These are phyloP conservation scores for Drosophila kanekoi DNA, from an alignment of 2,888 invertebrate species.

Conservation along the genomic window DNA sequence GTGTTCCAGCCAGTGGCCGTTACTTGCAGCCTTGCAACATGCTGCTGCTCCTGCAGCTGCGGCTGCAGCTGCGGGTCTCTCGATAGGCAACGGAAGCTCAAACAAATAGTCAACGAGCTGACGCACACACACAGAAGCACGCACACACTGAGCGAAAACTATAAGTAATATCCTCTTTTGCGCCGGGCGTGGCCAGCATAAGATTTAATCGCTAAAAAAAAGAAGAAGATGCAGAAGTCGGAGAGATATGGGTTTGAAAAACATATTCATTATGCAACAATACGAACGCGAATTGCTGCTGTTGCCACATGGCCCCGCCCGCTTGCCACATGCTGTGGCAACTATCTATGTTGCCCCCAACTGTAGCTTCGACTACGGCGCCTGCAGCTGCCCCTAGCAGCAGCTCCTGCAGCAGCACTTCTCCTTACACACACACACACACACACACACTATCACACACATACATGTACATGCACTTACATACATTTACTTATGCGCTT, in stretches of 20 bases:
- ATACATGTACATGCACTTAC: not conserved
- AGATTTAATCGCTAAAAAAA: conserved; percentile 65
- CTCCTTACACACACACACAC: not conserved
- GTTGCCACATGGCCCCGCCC: conserved; percentile 1
- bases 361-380: not conserved
- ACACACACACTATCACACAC: not conserved
- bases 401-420: conserved; percentile 5
- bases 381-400: not conserved
- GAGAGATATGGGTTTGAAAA: conserved; percentile 41
- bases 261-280: conserved; percentile 66
- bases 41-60: conserved; percentile 24
- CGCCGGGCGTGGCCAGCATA: conserved; percentile 42
- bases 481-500: conserved; percentile 10
- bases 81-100: conserved; percentile 56
- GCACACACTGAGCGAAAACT: conserved; percentile 16
- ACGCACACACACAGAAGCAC: conserved; percentile 20
- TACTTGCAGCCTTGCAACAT: conserved; percentile 11
- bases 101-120: conserved; percentile 59
- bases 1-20: conserved; percentile 4
- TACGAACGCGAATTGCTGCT: conserved; percentile 31
- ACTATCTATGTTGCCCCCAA: not conserved
- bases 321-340: conserved; percentile 7
- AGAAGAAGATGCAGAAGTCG: not conserved
- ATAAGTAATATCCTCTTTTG: conserved; percentile 62
- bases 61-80: conserved; percentile 38